phyloP scores from a whole-genome alignment of 2,113 vertebrate genomes.

The Nothocercus nigrocapillus region DNA sequence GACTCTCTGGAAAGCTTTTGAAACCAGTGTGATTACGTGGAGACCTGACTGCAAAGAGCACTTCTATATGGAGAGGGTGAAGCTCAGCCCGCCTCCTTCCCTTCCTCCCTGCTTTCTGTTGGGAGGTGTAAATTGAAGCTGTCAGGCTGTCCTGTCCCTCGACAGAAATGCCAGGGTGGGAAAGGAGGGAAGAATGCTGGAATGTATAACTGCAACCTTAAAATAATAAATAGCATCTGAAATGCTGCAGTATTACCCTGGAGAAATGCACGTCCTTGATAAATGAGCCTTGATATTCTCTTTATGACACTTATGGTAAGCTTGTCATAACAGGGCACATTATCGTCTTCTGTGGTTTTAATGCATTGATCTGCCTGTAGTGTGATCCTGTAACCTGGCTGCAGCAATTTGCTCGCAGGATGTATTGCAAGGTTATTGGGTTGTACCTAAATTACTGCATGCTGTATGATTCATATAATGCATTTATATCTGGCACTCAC shows the following conservation, averaged over 20 bases:
- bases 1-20: not conserved
- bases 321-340: not conserved
- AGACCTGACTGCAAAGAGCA: not conserved
- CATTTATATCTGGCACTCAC: not conserved
- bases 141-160: not conserved
- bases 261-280: not conserved
- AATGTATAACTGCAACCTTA: not conserved
- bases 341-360: not conserved
- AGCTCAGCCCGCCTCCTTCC: not conserved
- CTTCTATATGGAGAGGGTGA: not conserved
- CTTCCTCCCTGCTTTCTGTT: not conserved
- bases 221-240: accelerated
- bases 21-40: not conserved
- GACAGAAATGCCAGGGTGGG: not conserved
- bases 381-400: not conserved
- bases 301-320: not conserved
- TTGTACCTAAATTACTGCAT: not conserved
- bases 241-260: not conserved
- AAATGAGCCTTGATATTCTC: not conserved
- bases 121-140: not conserved
- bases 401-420: not conserved
- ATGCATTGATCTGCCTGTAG: accelerated
- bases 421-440: not conserved
- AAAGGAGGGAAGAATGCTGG: not conserved
- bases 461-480: not conserved